Conservation (phyloP, 1,140 invertebrate species). For the Drosophila carrolli region DNA sequence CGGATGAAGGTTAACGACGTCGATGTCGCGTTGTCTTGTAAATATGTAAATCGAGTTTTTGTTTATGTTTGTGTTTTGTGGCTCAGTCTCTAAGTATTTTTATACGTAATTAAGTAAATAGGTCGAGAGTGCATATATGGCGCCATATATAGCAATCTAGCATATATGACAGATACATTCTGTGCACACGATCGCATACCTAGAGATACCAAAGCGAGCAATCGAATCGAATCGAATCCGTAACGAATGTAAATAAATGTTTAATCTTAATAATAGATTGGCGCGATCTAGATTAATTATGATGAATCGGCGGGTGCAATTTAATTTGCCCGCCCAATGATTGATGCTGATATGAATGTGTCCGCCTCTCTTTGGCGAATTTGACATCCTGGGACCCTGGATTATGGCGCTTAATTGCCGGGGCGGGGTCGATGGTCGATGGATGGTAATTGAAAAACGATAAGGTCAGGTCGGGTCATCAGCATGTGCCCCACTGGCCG, state of each 20-base stretch:
- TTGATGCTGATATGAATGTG: conserved; percentile 65
- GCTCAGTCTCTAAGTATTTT: conserved; percentile 80
- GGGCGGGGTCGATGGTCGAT: background rate
- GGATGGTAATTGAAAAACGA: conserved; percentile 74
- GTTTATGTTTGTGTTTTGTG: conserved; percentile 54
- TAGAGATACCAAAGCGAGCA: conserved; percentile 31
- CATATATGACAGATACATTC: conserved; percentile 20
- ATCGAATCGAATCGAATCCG: conserved; percentile 59
- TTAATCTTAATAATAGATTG: conserved; percentile 76
- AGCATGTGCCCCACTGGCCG: background rate
- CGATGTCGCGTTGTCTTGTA: conserved; percentile 55
- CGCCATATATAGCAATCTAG: conserved; percentile 13
- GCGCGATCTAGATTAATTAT: conserved; percentile 68
- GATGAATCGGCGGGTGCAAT: conserved; percentile 65
- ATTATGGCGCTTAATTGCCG: conserved; percentile 70
- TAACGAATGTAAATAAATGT: conserved; percentile 78
- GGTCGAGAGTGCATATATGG: conserved; percentile 38
- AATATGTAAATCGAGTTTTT: conserved; percentile 75
- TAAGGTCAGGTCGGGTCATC: conserved; percentile 55
- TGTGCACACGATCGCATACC: conserved; percentile 37
- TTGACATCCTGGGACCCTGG: conserved; percentile 39
- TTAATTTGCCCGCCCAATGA: conserved; percentile 59
- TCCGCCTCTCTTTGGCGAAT: conserved; percentile 2
- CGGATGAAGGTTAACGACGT: conserved; percentile 37
- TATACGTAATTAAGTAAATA: conserved; percentile 79